phyloP scores from a whole-genome alignment of 2,113 vertebrate genomes.

The Chaetops frenatus region DNA sequence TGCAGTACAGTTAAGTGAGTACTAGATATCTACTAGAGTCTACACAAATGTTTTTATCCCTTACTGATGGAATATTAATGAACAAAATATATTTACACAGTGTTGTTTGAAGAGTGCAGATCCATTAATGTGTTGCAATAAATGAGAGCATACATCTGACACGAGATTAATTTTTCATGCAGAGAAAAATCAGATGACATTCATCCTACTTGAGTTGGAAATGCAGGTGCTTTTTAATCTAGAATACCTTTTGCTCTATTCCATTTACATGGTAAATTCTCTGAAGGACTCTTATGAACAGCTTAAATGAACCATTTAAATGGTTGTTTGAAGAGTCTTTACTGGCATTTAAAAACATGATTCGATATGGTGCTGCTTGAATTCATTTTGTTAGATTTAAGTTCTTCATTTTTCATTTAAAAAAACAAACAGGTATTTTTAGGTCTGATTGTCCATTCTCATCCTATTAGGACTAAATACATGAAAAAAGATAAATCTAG shows the following conservation, averaged over 20 bases:
- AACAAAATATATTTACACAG: slow-evolving; percentile 15
- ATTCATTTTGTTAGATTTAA: background rate
- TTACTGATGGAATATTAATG: slow-evolving; percentile 24
- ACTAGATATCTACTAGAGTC: background rate
- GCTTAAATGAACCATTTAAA: background rate
- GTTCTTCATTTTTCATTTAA: background rate
- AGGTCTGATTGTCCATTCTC: background rate
- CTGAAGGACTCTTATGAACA: background rate
- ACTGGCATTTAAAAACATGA: background rate
- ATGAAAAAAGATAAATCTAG: background rate
- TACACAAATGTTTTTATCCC: background rate
- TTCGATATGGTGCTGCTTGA: background rate
- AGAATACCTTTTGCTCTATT: background rate
- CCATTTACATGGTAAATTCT: background rate
- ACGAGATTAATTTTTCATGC: slow-evolving; percentile 18
- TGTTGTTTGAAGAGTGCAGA: slow-evolving; percentile 1
- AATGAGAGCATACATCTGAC: background rate
- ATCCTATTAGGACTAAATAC: background rate
- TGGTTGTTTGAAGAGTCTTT: background rate
- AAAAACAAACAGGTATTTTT: background rate
- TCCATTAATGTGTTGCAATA: background rate
- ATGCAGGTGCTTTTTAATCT: background rate
- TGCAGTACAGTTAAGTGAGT: background rate
- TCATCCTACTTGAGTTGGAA: background rate
- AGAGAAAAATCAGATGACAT: background rate